phyloP scores from a whole-genome alignment of 2,797 vertebrate species.

The Thamnophis elegans region DNA sequence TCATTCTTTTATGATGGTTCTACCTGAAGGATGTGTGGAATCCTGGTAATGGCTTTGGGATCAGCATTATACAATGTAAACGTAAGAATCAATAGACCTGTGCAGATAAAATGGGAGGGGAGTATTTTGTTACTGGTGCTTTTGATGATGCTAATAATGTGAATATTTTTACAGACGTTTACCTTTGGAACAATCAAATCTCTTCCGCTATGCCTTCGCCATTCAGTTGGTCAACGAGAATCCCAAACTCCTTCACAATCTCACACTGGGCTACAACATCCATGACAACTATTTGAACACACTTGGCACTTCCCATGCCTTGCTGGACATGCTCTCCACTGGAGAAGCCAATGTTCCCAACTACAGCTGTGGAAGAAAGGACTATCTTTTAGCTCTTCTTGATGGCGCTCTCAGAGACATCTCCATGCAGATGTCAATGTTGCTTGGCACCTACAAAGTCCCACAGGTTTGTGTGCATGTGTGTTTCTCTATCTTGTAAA shows the following conservation, averaged over 20 bases:
- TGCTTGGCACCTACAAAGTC: not conserved
- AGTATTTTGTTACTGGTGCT: not conserved
- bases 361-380: not conserved
- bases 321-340: not conserved
- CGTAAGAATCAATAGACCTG: not conserved
- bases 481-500: no score
- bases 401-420: not conserved
- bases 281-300: not conserved
- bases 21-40: not conserved
- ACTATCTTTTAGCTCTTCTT: not conserved
- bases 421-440: not conserved
- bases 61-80: not conserved
- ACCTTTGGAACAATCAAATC: not conserved
- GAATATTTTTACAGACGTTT: not conserved
- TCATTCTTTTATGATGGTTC: not conserved
- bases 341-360: not conserved
- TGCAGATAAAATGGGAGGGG: no score
- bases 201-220: not conserved
- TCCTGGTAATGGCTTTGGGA: not conserved
- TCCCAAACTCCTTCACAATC: not conserved
- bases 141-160: not conserved
- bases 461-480: not conserved
- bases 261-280: not conserved
- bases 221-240: not conserved
- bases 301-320: not conserved